phyloP scores from a whole-genome alignment of 2,888 invertebrate species.

The Anoplius nigerrimus region DNA sequence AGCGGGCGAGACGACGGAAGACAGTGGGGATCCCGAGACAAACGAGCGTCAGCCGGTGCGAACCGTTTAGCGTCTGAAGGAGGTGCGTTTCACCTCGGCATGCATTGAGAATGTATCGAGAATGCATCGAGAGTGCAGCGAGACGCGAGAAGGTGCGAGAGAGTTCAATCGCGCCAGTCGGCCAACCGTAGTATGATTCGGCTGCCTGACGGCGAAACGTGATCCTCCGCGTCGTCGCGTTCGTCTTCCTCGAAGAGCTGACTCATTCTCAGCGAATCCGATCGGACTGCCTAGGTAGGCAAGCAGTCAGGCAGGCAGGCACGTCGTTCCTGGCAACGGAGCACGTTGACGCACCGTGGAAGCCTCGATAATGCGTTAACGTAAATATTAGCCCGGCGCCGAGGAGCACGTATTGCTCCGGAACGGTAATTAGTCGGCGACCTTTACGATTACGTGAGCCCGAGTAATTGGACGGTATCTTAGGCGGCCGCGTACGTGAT shows the following conservation, averaged over 20 bases:
- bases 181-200: constrained; percentile 22
- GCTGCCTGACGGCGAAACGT: constrained; percentile 12
- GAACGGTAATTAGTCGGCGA: constrained; percentile 15
- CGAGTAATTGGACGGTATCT: constrained; percentile 19
- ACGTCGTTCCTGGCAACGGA: too few relatives aligned
- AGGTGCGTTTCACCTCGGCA: constrained; percentile 17
- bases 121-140: neutral
- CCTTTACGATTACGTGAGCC: constrained; percentile 22
- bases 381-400: neutral
- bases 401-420: neutral
- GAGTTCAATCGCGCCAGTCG: constrained; percentile 23
- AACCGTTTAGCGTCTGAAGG: neutral
- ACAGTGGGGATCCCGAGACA: constrained; percentile 50
- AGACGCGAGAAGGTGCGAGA: neutral
- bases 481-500: constrained; percentile 1
- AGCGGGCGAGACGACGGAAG: constrained; percentile 39
- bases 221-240: neutral
- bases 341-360: neutral
- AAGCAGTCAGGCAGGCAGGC: too few relatives aligned
- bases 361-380: neutral
- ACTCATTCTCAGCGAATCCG: constrained; percentile 22
- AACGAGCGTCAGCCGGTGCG: constrained; percentile 26
- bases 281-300: too few relatives aligned
- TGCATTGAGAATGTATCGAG: too few relatives aligned
- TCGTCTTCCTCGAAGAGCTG: constrained; percentile 23